Percentiles rank a stretch among this genome's conserved stretches.
phyloP scores from a whole-genome alignment of 2,888 invertebrate species.

The Zelleria hepariella region DNA sequence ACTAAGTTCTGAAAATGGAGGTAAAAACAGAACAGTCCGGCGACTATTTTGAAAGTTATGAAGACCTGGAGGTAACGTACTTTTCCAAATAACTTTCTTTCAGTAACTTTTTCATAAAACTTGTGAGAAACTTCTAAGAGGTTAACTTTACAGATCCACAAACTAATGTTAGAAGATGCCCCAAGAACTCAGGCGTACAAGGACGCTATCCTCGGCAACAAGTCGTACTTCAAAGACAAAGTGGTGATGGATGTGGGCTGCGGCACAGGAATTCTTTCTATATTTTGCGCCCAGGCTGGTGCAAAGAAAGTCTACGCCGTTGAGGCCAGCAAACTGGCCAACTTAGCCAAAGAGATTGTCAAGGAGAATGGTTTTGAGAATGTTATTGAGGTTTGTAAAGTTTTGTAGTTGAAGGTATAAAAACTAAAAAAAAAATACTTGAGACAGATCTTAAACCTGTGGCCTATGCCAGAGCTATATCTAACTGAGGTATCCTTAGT shows the following conservation, averaged over 20 bases:
- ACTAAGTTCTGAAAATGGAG: constrained; percentile 22
- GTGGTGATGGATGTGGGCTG: constrained; percentile 89
- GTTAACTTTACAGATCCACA: constrained; percentile 75
- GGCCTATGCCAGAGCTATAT: no score
- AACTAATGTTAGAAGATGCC: constrained; percentile 83
- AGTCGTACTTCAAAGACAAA: constrained; percentile 80
- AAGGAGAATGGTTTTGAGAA: constrained; percentile 79
- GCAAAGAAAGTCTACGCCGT: constrained; percentile 89
- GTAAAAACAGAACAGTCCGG: constrained; percentile 25
- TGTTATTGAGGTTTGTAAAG: constrained; percentile 72
- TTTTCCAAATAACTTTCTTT: not conserved
- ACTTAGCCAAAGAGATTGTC: constrained; percentile 75
- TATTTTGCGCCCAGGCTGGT: constrained; percentile 93
- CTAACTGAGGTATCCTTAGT: no score
- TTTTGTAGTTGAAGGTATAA: no score
- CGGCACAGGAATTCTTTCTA: constrained; percentile 89
- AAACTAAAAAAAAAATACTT: no score
- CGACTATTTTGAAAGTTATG: constrained; percentile 80
- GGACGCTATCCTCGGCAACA: constrained; percentile 81
- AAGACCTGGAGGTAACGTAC: constrained; percentile 78
- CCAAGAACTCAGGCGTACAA: constrained; percentile 84
- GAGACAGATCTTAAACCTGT: no score
- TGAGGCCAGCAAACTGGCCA: constrained; percentile 82
- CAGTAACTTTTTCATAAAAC: not conserved
- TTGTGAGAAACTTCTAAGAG: not conserved